Base-by-base conservation (phyloP, 2,113 vertebrate species). In the Empidonax traillii region DNA sequence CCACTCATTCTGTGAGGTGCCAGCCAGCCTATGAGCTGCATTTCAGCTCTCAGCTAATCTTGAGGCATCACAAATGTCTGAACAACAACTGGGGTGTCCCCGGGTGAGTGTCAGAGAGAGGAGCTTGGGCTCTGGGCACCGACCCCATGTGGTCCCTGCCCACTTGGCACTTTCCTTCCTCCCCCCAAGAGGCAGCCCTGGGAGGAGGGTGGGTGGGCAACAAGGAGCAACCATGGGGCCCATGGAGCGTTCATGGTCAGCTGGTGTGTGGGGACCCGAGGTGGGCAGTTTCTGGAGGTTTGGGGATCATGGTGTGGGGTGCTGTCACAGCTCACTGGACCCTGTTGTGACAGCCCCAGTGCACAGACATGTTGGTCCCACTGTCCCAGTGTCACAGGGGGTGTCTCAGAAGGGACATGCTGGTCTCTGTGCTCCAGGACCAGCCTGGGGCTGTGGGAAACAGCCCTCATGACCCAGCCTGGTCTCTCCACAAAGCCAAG, bases 131-230 rank as follows among this genome's bases (percentile, higher is more conserved):
- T 59, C 52, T 65, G 66, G 31, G 15, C 22, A 30, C 33, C 4
- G 0, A 44, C 19, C 33, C 61, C 33, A 0, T 1, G 1, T 4
- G 23, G 37, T 56, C 41, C 19, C 39, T 80, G 59, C 63, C 30
- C 53, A 19, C 13, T 43, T 21, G 4, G 0, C 21, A 10, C 16
- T 51, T 20, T 22, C 22, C 19, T 49, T 47, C 75, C 22, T 1
- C 8, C 7, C 31, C 14, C 8, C 1, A 12, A 35, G 9, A 55
- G 6, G 39, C 30, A 72, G 30, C 41, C 10, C 47, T 53, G 19
- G 19, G 65, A 43, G 49, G 12, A 43, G 8, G 6, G 9, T 44
- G 85, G 23, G n/a, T 14, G 37, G 6, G 44, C 47, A 66, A 30
- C 5, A 27, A 31, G 24, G 35, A n/a, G 9, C 41, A 10, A 49